Conservation (phyloP, 2,113 vertebrate species). For the Oncorhynchus kisutch region DNA sequence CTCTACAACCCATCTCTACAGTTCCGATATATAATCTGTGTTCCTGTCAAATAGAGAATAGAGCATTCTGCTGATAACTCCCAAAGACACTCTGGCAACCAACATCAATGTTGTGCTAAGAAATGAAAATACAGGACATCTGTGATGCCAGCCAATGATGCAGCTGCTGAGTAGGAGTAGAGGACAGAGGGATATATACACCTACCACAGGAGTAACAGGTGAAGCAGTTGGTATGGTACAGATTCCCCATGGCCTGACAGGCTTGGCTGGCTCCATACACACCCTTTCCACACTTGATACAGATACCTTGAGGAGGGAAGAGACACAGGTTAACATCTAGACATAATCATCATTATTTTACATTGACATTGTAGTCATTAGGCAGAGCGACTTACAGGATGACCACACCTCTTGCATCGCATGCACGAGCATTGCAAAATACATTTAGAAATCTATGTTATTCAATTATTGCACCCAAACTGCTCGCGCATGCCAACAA, state of each 20-base stretch:
- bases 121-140: slow-evolving; percentile 4
- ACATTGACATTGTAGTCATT: no score
- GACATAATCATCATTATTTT: background rate
- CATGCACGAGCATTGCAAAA: no score
- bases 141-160: slow-evolving; percentile 26
- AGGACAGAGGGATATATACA: slow-evolving; percentile 24
- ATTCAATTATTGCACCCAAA: no score
- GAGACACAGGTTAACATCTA: slow-evolving; percentile 13
- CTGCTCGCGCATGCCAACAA: no score
- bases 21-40: slow-evolving; percentile 19
- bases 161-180: slow-evolving; percentile 32
- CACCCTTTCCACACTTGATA: slow-evolving; percentile 95
- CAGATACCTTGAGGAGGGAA: slow-evolving; percentile 84
- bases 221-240: slow-evolving; percentile 98
- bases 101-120: slow-evolving; percentile 27
- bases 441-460: no score
- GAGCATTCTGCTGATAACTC: slow-evolving; percentile 11
- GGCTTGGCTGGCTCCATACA: slow-evolving; percentile 95
- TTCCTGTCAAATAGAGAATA: slow-evolving; percentile 1
- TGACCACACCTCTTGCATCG: no score
- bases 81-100: slow-evolving; percentile 13
- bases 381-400: no score
- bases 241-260: slow-evolving; percentile 98
- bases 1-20: slow-evolving; percentile 24
- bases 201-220: slow-evolving; percentile 97